These are phyloP conservation scores for Phrynocephalus versicolor DNA, from an alignment of 2,113 vertebrate species.

Conservation along the genomic window DNA sequence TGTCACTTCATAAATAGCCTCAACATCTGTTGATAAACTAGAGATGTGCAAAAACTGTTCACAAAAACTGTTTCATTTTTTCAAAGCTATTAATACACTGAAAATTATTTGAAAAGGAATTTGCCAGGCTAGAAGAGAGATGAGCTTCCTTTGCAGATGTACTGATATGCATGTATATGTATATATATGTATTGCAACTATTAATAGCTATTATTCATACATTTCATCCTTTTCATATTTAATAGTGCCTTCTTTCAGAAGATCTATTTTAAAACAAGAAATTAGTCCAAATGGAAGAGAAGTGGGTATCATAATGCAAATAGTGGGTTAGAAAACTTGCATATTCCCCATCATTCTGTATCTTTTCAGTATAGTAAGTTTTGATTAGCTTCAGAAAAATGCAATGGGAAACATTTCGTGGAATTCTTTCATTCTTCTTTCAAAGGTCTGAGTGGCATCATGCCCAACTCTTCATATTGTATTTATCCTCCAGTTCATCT, in stretches of 20 bases:
- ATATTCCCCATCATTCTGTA: slow-evolving; percentile 61
- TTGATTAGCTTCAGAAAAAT: slow-evolving; percentile 71
- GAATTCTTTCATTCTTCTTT: slow-evolving; percentile 51
- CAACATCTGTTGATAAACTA: not conserved
- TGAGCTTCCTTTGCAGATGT: not conserved
- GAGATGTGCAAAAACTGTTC: not conserved
- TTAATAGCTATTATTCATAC: slow-evolving; percentile 69
- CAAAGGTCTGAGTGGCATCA: slow-evolving; percentile 70
- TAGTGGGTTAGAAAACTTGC: slow-evolving; percentile 64
- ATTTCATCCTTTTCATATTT: slow-evolving; percentile 72
- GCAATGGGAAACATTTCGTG: slow-evolving; percentile 75
- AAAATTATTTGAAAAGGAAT: not conserved
- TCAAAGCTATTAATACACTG: not conserved
- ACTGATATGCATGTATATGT: not conserved
- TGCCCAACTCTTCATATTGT: slow-evolving; percentile 58
- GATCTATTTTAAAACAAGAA: slow-evolving; percentile 52
- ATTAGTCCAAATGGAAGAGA: slow-evolving; percentile 54
- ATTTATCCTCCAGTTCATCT: slow-evolving; percentile 68
- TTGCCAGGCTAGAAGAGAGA: not conserved
- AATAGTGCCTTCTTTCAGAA: slow-evolving; percentile 65
- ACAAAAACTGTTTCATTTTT: not conserved
- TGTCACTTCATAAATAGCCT: not conserved
- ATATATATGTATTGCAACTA: slow-evolving; percentile 29
- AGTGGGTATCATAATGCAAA: slow-evolving; percentile 69
- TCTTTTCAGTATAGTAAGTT: slow-evolving; percentile 70